Percentiles rank a stretch among this genome's conserved stretches.
Evolutionary conservation across 30 jellyfish, hydroid and myxozoan genomes (phyloP).

Genomic region (Cassiopea andromeda): DNA sequence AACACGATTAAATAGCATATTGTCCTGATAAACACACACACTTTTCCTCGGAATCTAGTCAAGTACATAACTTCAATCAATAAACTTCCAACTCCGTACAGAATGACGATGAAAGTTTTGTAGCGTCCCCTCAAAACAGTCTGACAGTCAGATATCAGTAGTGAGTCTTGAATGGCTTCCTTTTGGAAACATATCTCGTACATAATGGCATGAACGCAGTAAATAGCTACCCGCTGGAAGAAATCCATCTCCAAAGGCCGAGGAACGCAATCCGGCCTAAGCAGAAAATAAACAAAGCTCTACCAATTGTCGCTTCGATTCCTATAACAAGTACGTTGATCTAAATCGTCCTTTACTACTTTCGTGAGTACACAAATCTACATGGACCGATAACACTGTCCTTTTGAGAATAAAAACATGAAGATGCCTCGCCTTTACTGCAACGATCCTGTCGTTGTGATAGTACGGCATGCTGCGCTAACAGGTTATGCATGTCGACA

Average conservation of each 20-base stretch:
- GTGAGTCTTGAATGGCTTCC: conserved; percentile 26
- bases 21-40: conserved; percentile 21
- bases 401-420: no score
- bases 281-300: neutral
- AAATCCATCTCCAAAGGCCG: conserved; percentile 18
- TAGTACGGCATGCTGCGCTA: neutral
- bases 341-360: neutral
- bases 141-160: conserved; percentile 25
- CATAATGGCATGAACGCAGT: conserved; percentile 38
- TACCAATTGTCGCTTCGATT: neutral
- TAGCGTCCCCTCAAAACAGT: conserved; percentile 36
- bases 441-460: neutral
- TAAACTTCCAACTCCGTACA: conserved; percentile 48
- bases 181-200: conserved; percentile 37
- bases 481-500: neutral
- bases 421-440: neutral
- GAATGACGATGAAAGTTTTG: conserved; percentile 20
- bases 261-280: neutral
- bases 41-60: conserved; percentile 20
- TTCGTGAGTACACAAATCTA: neutral
- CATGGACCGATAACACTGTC: neutral
- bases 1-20: conserved; percentile 18
- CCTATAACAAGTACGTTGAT: neutral
- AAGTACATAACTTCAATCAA: conserved; percentile 30
- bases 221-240: conserved; percentile 51